phyloP scores from a whole-genome alignment of 2,888 invertebrate species.

The Endomychus coccineus region DNA sequence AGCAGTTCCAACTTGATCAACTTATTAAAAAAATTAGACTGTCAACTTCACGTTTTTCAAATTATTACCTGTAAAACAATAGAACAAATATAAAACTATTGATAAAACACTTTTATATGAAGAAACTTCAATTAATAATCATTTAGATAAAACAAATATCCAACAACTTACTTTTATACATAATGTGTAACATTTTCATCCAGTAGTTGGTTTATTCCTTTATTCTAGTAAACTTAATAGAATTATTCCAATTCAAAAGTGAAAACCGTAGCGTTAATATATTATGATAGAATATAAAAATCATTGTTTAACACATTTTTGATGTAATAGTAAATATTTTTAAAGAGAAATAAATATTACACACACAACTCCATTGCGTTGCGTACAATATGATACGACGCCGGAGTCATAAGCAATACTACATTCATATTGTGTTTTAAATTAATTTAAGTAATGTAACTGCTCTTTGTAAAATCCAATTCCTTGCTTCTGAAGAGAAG shows the following conservation, averaged over 20 bases:
- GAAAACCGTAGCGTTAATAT: too few species aligned
- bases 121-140: too few species aligned
- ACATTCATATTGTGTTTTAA: slow-evolving; percentile 7
- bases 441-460: background rate
- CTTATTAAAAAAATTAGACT: background rate
- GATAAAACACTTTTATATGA: too few species aligned
- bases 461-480: too few species aligned
- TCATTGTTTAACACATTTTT: background rate
- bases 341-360: slow-evolving; percentile 29
- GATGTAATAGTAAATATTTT: slow-evolving; percentile 17
- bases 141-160: too few species aligned
- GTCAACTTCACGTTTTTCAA: background rate
- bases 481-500: background rate
- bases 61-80: too few species aligned
- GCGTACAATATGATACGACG: slow-evolving; percentile 60
- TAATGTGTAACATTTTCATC: slow-evolving; percentile 26
- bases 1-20: slow-evolving; percentile 3
- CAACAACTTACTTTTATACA: slow-evolving; percentile 15
- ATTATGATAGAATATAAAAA: too few species aligned
- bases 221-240: too few species aligned
- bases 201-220: slow-evolving; percentile 19
- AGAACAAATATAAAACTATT: too few species aligned
- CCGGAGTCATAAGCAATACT: slow-evolving; percentile 45
- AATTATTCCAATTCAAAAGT: too few species aligned
- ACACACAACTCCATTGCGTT: slow-evolving; percentile 52